Base-by-base conservation (phyloP, 2,888 invertebrate genomes). In the Luperina nickerlii region DNA sequence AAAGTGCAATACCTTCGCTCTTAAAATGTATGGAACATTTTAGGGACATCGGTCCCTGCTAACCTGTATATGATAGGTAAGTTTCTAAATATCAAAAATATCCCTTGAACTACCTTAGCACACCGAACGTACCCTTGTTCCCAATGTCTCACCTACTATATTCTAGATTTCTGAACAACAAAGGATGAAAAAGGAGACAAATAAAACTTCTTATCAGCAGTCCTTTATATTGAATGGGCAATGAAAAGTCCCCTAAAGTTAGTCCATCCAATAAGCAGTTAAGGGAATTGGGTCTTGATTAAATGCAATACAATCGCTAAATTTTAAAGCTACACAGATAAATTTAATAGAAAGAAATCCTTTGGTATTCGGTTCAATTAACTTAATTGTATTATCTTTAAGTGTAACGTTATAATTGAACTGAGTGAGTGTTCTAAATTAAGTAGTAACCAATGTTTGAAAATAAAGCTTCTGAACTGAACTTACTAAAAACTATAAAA, bases 231-330 rank as follows among this genome's bases (percentile, higher is more conserved):
- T n/a, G n/a, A 62, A 76, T 42, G 51, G 42, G 74, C 73, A 67
- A 74, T 42, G 48, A 57, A 51, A 11, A 60, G n/a, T n/a, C 13
- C 42, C 42, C 20, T 11, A 68, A 48, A 74, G 38, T 48, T 48
- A 76, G 45, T 51, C 57, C 60, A 78, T 76, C 76, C 69, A 85
- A 81, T 88, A 73, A 83, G 68, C 76, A 88, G 72, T 87, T 51
- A 87, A 82, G 54, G 42, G 48, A 82, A 82, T 78, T 75, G 65
- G 42, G 51, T 51, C 72, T 78, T 74, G n/a, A 82, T 82, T 79
- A 76, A 78, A 72, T 7, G 15, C 62, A 45, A 74, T 70, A 67
- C 60, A 66, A 42, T 66, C 48, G 74, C 63, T 32, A 38, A 74
- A 69, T 71, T 74, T 78, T 70, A 67, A 76, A 80, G 66, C 66